A percentile compares a stretch with the other conserved stretches of the same genome.
Evolutionary conservation across 1,140 invertebrate genomes (phyloP).

Genomic region (Drosophila ambigua): DNA sequence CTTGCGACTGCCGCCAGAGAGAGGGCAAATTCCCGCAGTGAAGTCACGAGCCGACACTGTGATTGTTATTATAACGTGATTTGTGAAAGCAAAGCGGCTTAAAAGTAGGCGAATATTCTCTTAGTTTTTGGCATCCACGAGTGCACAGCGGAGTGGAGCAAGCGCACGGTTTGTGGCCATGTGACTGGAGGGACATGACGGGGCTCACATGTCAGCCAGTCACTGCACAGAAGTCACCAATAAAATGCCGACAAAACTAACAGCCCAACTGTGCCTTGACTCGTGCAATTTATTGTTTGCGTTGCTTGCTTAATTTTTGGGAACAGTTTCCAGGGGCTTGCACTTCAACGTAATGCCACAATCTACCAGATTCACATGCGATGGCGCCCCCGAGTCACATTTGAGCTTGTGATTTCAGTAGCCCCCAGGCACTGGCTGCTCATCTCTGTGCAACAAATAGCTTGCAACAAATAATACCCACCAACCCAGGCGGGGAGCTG

Average conservation of each 20-base stretch:
- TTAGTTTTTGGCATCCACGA: constrained; percentile 3
- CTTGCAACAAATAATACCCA: constrained; percentile 13
- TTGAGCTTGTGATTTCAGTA: no score
- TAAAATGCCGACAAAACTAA: no score
- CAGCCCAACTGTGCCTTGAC: no score
- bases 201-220: no score
- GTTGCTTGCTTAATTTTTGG: no score
- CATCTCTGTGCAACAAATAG: constrained; percentile 47
- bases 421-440: background rate
- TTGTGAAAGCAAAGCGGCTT: constrained; percentile 48
- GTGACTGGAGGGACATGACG: constrained; percentile 5
- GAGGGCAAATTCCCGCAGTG: constrained; percentile 1
- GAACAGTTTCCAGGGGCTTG: no score
- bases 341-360: no score
- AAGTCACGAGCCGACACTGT: constrained; percentile 28
- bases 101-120: constrained; percentile 29
- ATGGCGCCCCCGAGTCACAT: no score
- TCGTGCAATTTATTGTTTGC: no score
- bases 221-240: no score
- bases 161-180: background rate
- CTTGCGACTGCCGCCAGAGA: constrained; percentile 5
- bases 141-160: background rate
- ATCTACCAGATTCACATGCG: no score
- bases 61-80: constrained; percentile 53
- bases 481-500: background rate